Evolutionary conservation across 2,113 vertebrate genomes (phyloP).

Genomic region (Plectropomus leopardus): DNA sequence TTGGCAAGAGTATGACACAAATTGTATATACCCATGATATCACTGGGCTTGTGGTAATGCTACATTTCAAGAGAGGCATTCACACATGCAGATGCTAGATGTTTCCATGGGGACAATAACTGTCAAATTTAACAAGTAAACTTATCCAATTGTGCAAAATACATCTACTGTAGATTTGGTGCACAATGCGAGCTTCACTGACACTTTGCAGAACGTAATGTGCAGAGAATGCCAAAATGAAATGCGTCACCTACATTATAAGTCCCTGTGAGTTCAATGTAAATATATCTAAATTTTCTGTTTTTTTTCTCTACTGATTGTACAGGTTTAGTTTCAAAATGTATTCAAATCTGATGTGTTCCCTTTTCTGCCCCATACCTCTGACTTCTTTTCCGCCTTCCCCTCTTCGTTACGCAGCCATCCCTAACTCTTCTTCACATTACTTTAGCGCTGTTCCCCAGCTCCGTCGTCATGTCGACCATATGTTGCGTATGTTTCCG

Average conservation of each 20-base stretch:
- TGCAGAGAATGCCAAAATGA: background rate
- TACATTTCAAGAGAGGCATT: conserved; percentile 40
- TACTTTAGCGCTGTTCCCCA: conserved; percentile 7
- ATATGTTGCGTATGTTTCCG: conserved; percentile 65
- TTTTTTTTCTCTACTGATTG: no score
- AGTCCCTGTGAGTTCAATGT: background rate
- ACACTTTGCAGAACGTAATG: background rate
- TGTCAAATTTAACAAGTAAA: conserved; percentile 24
- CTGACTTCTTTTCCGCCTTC: background rate
- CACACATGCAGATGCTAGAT: conserved; percentile 23
- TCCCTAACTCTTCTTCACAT: background rate
- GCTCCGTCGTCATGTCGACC: conserved; percentile 50
- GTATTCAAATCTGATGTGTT: background rate
- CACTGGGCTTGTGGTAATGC: conserved; percentile 6
- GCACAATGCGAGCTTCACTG: background rate
- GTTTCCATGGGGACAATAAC: conserved; percentile 40
- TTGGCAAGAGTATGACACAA: background rate
- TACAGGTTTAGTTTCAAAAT: conserved; percentile 5
- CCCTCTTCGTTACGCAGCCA: background rate
- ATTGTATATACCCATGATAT: conserved; percentile 11
- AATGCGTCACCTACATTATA: background rate
- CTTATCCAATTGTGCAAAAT: background rate
- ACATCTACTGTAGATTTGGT: conserved; percentile 8
- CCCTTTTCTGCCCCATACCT: background rate
- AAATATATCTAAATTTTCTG: background rate